These are phyloP conservation scores for Eulemur mongoz DNA, from an alignment of 2,797 vertebrate species.

Conservation along the genomic window DNA sequence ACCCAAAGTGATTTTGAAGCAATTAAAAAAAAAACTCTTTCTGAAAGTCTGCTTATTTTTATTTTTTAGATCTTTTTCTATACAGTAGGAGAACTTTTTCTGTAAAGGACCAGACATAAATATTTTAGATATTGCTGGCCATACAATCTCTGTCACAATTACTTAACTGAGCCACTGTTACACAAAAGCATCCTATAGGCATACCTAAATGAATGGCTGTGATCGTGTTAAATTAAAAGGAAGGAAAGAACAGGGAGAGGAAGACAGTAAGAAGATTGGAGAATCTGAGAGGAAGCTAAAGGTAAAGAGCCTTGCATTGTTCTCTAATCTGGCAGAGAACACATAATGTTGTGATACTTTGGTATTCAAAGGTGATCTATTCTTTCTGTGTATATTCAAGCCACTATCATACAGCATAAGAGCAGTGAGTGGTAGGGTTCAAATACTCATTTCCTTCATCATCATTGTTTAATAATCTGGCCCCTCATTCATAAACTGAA, in stretches of 20 bases:
- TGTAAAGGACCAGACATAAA: neutral
- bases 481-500: neutral
- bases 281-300: neutral
- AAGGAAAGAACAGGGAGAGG: neutral
- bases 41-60: neutral
- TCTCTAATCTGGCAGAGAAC: neutral
- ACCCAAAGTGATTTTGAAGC: neutral
- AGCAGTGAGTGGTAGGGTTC: neutral
- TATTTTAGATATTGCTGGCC: neutral
- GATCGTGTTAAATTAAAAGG: neutral
- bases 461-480: neutral
- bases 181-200: neutral
- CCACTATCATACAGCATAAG: neutral
- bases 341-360: neutral
- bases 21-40: neutral
- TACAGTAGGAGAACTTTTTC: neutral
- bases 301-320: neutral
- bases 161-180: neutral
- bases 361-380: neutral
- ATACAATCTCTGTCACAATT: neutral
- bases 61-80: neutral
- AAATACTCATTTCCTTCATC: neutral
- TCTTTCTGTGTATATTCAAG: neutral
- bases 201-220: neutral
- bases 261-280: neutral